These are phyloP conservation scores for Phenganax subtilis DNA, from an alignment of 92 coral and sea anemone genomes.

Conservation along the genomic window DNA sequence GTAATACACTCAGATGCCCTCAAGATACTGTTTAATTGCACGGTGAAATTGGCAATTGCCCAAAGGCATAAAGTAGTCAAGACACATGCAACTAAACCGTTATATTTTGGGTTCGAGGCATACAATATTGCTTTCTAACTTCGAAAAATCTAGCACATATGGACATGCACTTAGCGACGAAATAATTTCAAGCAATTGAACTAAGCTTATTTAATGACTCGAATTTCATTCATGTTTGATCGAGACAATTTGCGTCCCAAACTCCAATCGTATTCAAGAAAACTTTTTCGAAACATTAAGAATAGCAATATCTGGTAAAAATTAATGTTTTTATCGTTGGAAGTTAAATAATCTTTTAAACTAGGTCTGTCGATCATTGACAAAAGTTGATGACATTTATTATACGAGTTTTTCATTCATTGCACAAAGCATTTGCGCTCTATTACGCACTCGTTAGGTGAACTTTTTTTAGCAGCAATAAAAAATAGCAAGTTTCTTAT, in stretches of 20 bases:
- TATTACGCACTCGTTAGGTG: not conserved
- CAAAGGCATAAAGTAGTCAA: not conserved
- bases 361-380: not conserved
- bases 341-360: not conserved
- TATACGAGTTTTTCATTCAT: not conserved
- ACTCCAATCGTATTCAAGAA: not conserved
- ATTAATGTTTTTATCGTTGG: too few relatives aligned
- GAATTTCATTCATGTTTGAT: conserved; percentile 12
- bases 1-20: not conserved
- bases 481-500: not conserved
- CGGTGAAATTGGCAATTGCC: not conserved
- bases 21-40: not conserved
- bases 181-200: conserved; percentile 7
- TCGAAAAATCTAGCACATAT: not conserved
- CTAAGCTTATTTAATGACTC: not conserved
- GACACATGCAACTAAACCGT: not conserved
- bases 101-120: not conserved
- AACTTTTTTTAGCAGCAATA: not conserved
- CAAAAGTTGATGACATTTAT: not conserved
- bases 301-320: too few relatives aligned
- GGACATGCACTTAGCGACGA: conserved; percentile 13
- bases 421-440: not conserved
- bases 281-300: too few relatives aligned
- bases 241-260: not conserved
- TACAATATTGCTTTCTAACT: not conserved